Evolutionary conservation across 2,888 invertebrate species (phyloP), one percentile per base, ranked within the genome.

Genomic region (Melanophora roralis): DNA sequence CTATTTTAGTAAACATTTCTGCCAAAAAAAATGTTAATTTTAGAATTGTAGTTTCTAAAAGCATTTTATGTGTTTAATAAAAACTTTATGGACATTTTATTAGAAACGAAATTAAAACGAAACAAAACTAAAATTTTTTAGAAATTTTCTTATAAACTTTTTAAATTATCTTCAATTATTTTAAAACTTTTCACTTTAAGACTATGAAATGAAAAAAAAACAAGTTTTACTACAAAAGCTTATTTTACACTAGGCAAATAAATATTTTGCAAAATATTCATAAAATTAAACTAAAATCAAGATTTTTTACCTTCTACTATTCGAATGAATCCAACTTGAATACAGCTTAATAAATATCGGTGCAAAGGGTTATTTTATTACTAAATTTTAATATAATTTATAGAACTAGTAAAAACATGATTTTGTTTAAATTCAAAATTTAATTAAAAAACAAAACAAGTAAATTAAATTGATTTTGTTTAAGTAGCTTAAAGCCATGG

Each of bases 401-500:
- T 16, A 45, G 40, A 14, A 32, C 21, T 72, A 53, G 6, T 38
- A 65, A 60, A 65, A 36, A 47, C 47, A 55, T 34, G 53, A 62
- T 36, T 27, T 40, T 51, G 45, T 34, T 57, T 81, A 60, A 74
- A 71, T 60, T 76, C 72, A 43, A 72, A 71, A 53, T 40, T 45
- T 55, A 59, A 74, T 40, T 40, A 55, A 21, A 60, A 5, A 60
- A 45, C 34, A 27, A 69, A 64, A 43, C n/a, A 36, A 62, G 55
- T 62, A 47, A 45, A 57, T 72, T 72, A 34, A 60, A n/a, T 21
- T 60, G 34, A 43, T 72, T 78, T 71, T 62, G 72, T 80, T 72
- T 68, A 76, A 80, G 72, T 80, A 76, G 80, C 80, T 80, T 80
- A 76, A 80, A 76, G 80, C 80, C 80, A 80, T 80, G 75, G 80